Evolutionary conservation across 2,113 vertebrate genomes (phyloP).

Genomic region (Cyprinodon brontotheroides): DNA sequence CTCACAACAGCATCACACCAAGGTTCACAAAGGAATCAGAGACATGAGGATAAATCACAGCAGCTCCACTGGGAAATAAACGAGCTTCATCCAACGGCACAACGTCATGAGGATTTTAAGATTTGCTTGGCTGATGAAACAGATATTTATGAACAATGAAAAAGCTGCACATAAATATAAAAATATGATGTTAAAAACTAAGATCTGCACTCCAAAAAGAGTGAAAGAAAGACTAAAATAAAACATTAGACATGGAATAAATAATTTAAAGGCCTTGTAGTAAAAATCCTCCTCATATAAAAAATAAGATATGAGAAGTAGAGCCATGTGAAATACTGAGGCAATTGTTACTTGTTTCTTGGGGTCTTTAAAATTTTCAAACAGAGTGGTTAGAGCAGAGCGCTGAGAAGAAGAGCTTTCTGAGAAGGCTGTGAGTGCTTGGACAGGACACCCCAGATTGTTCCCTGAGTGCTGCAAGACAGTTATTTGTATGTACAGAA

Average conservation of each 20-base stretch:
- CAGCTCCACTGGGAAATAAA: slow-evolving; percentile 53
- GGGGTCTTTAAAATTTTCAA: not conserved
- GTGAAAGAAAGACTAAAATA: not conserved
- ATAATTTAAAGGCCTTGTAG: not conserved
- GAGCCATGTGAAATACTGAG: not conserved
- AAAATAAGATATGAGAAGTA: not conserved
- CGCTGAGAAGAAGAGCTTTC: too few relatives aligned
- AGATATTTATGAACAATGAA: slow-evolving; percentile 30
- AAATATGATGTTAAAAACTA: not conserved
- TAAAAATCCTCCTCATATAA: not conserved
- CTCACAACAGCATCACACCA: slow-evolving; percentile 33
- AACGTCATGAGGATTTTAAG: slow-evolving; percentile 17
- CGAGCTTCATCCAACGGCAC: slow-evolving; percentile 19
- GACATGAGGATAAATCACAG: slow-evolving; percentile 49
- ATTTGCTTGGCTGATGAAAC: slow-evolving; percentile 24
- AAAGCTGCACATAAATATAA: slow-evolving; percentile 25
- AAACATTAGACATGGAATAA: slow-evolving; percentile 1
- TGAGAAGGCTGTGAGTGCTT: too few relatives aligned
- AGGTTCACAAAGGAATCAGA: slow-evolving; percentile 27
- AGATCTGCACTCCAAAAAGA: not conserved
- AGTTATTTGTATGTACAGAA: too few relatives aligned
- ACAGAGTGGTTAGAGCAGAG: too few relatives aligned
- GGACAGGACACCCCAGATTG: too few relatives aligned
- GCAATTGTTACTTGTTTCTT: not conserved
- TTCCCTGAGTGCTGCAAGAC: too few relatives aligned